Conservation (phyloP, 2,888 invertebrate species). For the Argyresthia albistria region DNA sequence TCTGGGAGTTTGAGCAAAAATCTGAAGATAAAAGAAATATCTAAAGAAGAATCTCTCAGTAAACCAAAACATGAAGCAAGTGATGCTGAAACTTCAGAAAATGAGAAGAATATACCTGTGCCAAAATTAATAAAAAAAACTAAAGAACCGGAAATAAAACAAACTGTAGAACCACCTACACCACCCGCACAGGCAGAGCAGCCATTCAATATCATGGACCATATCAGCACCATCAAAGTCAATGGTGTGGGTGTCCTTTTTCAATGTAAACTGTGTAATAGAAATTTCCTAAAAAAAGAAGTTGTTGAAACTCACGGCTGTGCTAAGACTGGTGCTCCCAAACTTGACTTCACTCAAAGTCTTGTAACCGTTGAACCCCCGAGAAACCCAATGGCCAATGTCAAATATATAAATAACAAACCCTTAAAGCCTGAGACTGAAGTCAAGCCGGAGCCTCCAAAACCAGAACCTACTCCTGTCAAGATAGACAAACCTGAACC, state of each 20-base stretch:
- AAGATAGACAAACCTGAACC: background rate
- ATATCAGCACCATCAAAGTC: constrained; percentile 56
- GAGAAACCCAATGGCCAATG: constrained; percentile 29
- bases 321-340: constrained; percentile 47
- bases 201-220: constrained; percentile 54
- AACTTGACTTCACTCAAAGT: constrained; percentile 28
- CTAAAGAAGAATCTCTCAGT: background rate
- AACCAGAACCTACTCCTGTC: constrained; percentile 12
- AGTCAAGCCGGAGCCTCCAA: constrained; percentile 15
- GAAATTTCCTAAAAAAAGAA: constrained; percentile 56
- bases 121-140: constrained; percentile 2
- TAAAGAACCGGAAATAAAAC: constrained; percentile 5
- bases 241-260: constrained; percentile 58
- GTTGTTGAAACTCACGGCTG: constrained; percentile 52
- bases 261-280: constrained; percentile 58
- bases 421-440: constrained; percentile 20
- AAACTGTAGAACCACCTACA: constrained; percentile 10
- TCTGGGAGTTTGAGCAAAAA: background rate
- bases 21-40: background rate
- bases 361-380: constrained; percentile 28
- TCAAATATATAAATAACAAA: constrained; percentile 53
- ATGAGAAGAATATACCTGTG: background rate
- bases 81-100: background rate
- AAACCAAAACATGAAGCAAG: background rate
- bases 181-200: constrained; percentile 1